Evolutionary conservation across 2,888 invertebrate species (phyloP).

Genomic region (Unio delphinus): DNA sequence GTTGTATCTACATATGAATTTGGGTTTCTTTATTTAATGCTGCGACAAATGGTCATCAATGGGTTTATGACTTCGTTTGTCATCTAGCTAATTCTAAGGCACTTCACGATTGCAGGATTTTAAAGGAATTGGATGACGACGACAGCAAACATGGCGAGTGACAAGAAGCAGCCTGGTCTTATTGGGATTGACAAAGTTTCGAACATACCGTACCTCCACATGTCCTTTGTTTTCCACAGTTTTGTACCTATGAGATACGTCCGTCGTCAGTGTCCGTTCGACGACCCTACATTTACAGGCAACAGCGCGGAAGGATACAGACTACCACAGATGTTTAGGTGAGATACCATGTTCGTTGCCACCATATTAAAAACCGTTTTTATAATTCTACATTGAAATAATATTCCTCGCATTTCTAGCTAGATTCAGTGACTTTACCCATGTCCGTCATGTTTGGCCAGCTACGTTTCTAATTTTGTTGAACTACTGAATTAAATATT

Average conservation of each 20-base stretch:
- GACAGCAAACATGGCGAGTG: slow-evolving; percentile 18
- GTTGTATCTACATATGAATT: too few relatives aligned
- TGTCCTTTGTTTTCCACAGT: slow-evolving; percentile 36
- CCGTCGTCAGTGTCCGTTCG: slow-evolving; percentile 35
- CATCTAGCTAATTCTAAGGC: too few relatives aligned
- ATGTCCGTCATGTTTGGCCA: too few relatives aligned
- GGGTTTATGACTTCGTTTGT: too few relatives aligned
- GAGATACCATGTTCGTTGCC: slow-evolving; percentile 2
- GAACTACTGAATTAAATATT: too few relatives aligned
- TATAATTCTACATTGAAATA: background rate
- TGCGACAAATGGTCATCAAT: too few relatives aligned
- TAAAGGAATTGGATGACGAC: background rate
- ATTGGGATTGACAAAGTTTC: slow-evolving; percentile 26
- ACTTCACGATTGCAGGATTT: too few relatives aligned
- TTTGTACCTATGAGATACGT: slow-evolving; percentile 44
- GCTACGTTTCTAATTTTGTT: too few relatives aligned
- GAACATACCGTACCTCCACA: slow-evolving; percentile 41
- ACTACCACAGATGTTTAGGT: slow-evolving; percentile 41
- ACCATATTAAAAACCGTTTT: background rate
- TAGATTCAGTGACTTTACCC: too few relatives aligned
- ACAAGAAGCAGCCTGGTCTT: slow-evolving; percentile 20
- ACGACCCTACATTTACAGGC: slow-evolving; percentile 39
- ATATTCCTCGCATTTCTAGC: too few relatives aligned
- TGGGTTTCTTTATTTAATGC: too few relatives aligned
- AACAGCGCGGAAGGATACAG: slow-evolving; percentile 44